phyloP scores from a whole-genome alignment of 2,888 invertebrate genomes.

The Villa cingulata region DNA sequence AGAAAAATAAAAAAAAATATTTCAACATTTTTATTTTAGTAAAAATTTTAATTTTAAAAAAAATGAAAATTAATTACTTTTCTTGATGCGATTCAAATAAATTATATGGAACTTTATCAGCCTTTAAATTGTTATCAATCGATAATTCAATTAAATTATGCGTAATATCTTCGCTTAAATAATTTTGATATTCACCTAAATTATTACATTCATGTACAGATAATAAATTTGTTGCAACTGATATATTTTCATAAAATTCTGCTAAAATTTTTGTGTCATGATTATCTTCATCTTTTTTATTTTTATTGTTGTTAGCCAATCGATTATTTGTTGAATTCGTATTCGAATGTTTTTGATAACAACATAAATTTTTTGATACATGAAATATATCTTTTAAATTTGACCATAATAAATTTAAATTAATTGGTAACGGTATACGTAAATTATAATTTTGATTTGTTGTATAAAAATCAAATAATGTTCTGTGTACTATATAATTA shows the following conservation, averaged over 20 bases:
- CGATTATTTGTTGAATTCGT: slow-evolving; percentile 21
- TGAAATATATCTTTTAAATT: slow-evolving; percentile 25
- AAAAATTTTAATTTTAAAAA: background rate
- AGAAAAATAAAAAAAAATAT: background rate
- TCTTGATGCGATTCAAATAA: slow-evolving; percentile 24
- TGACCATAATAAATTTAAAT: slow-evolving; percentile 25
- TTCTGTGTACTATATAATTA: slow-evolving; percentile 22
- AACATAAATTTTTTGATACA: slow-evolving; percentile 17
- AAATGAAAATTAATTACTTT: slow-evolving; percentile 16
- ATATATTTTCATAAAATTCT: slow-evolving; percentile 33
- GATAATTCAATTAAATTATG: slow-evolving; percentile 28
- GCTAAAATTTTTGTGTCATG: slow-evolving; percentile 35
- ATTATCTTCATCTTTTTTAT: slow-evolving; percentile 24
- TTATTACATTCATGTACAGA: slow-evolving; percentile 9
- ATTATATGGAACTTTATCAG: slow-evolving; percentile 27
- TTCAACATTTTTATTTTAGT: background rate
- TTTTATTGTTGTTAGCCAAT: slow-evolving; percentile 24
- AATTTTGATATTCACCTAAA: slow-evolving; percentile 17
- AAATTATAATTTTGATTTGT: slow-evolving; percentile 25
- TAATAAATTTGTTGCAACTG: slow-evolving; percentile 28
- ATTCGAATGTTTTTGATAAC: background rate
- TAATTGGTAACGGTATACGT: slow-evolving; percentile 29
- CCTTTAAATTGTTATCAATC: slow-evolving; percentile 23
- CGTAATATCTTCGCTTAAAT: slow-evolving; percentile 25
- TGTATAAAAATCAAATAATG: slow-evolving; percentile 30